These are phyloP conservation scores for Drosophila bifasciata DNA, from an alignment of 1,140 invertebrate species.

Conservation along the genomic window DNA sequence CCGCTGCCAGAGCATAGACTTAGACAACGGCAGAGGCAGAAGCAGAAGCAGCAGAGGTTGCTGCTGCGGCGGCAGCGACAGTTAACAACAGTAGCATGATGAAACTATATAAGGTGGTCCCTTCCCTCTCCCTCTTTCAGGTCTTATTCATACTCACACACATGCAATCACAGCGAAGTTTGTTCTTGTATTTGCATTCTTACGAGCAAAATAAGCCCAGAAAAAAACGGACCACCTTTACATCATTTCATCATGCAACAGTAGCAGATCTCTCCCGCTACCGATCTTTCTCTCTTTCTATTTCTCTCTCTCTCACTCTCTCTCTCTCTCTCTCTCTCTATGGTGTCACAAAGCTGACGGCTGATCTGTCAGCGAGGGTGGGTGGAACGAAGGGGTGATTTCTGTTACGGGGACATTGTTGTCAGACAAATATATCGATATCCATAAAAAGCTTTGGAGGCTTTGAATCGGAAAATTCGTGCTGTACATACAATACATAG, in stretches of 20 bases:
- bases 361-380: constrained; percentile 9
- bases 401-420: no score
- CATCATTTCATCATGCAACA: no score
- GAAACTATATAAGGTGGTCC: no score
- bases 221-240: no score
- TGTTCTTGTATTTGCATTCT: no score
- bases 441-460: constrained; percentile 10
- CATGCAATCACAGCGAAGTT: no score
- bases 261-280: constrained; percentile 7
- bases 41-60: constrained; percentile 1
- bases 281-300: constrained; percentile 19
- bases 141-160: no score
- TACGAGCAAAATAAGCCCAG: no score
- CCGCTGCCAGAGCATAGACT: constrained; percentile 30
- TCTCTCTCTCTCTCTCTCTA: constrained; percentile 21
- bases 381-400: no score
- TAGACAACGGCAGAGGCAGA: constrained; percentile 21
- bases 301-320: neutral
- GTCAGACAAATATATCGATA: neutral
- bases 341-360: constrained; percentile 10
- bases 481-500: no score
- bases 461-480: no score
- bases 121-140: no score
- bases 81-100: constrained; percentile 6
- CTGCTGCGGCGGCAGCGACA: constrained; percentile 12